Conservation (phyloP, 2,113 vertebrate species). For the Hippocampus guttulatus region DNA sequence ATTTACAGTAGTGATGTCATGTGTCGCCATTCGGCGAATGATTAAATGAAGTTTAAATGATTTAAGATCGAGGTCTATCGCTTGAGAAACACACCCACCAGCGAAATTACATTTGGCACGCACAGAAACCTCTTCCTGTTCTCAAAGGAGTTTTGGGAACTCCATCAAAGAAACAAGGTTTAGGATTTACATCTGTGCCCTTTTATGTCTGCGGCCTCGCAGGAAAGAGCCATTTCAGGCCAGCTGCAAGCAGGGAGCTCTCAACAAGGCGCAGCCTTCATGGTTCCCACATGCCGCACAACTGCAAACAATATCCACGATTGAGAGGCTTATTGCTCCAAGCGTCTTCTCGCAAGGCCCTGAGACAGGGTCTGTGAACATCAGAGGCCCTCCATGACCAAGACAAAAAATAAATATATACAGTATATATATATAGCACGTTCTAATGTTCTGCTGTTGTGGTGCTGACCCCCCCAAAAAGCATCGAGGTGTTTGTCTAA, state of each 20-base stretch:
- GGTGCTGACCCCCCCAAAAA: slow-evolving; percentile 5
- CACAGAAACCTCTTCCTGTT: slow-evolving; percentile 64
- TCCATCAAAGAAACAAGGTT: slow-evolving; percentile 72
- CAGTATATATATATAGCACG: neutral
- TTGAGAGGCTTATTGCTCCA: slow-evolving; percentile 55
- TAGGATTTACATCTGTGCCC: slow-evolving; percentile 73
- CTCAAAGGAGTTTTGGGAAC: slow-evolving; percentile 67
- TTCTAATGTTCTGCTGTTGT: slow-evolving; percentile 22
- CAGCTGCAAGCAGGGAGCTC: slow-evolving; percentile 65
- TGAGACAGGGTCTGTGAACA: slow-evolving; percentile 56
- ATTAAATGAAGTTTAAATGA: slow-evolving; percentile 26
- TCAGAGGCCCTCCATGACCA: slow-evolving; percentile 45
- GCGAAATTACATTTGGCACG: slow-evolving; percentile 23
- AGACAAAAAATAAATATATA: slow-evolving; percentile 40
- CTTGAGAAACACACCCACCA: slow-evolving; percentile 29
- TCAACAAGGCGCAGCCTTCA: slow-evolving; percentile 61
- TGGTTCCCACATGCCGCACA: slow-evolving; percentile 51
- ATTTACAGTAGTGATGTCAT: too few relatives aligned
- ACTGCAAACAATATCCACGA: slow-evolving; percentile 66
- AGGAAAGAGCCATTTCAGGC: slow-evolving; percentile 63
- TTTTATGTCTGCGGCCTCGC: slow-evolving; percentile 69
- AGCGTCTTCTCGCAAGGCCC: slow-evolving; percentile 50
- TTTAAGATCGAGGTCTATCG: slow-evolving; percentile 34
- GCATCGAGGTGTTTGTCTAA: slow-evolving; percentile 21
- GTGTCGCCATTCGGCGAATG: slow-evolving; percentile 3